phyloP scores from a whole-genome alignment of 2,113 vertebrate genomes.

The Pithys albifrons region DNA sequence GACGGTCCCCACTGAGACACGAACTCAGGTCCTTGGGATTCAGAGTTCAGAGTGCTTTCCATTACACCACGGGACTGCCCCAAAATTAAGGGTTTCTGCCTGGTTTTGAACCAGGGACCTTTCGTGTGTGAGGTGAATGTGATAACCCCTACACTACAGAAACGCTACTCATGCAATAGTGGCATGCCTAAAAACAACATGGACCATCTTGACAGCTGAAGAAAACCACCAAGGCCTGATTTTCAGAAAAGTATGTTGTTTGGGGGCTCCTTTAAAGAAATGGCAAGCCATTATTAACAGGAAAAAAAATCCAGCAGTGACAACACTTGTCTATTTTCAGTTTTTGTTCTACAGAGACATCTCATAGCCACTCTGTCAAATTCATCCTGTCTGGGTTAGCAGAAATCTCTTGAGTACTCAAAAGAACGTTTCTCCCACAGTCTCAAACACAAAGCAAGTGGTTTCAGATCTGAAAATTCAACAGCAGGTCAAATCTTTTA shows the following conservation, averaged over 20 bases:
- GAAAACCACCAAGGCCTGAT: not conserved
- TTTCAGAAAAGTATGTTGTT: not conserved
- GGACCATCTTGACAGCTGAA: not conserved
- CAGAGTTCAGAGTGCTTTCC: no score
- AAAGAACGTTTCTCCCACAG: not conserved
- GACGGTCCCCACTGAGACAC: no score
- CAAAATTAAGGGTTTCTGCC: no score
- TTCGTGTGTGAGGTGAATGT: no score
- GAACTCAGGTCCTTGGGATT: no score
- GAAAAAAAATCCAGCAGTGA: not conserved
- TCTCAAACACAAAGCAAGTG: not conserved
- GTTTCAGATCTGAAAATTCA: not conserved
- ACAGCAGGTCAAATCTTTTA: not conserved
- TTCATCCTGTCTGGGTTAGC: not conserved
- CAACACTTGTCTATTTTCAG: not conserved
- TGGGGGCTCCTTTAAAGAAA: not conserved
- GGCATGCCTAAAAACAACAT: not conserved
- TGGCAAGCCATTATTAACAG: not conserved
- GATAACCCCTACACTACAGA: no score
- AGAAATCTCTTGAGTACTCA: not conserved
- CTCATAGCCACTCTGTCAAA: not conserved
- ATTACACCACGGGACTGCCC: no score
- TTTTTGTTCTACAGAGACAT: not conserved
- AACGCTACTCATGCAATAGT: not conserved
- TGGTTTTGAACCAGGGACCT: no score